phyloP scores from a whole-genome alignment of 2,888 invertebrate genomes.

The Pycnomerus fuliginosus region DNA sequence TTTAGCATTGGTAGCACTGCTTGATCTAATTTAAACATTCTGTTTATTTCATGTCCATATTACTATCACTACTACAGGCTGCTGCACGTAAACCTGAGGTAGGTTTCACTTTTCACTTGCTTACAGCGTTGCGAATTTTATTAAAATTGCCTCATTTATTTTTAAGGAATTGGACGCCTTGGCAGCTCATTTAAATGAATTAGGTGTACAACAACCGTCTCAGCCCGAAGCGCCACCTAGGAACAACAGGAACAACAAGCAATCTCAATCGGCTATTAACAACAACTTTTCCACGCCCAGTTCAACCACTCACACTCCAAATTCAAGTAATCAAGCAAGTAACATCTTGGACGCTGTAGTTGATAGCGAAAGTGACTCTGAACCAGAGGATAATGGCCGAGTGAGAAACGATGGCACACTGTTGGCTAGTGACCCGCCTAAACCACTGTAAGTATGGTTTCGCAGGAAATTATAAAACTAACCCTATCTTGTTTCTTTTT shows the following conservation, averaged over 20 bases:
- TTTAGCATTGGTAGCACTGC: constrained; percentile 37
- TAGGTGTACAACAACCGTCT: constrained; percentile 67
- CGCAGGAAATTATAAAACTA: not conserved
- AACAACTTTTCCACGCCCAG: constrained; percentile 47
- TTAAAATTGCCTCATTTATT: constrained; percentile 6
- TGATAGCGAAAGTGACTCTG: constrained; percentile 78
- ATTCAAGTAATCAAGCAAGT: constrained; percentile 43
- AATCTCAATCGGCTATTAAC: constrained; percentile 42
- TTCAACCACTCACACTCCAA: constrained; percentile 40
- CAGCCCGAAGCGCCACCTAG: constrained; percentile 73
- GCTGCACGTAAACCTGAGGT: constrained; percentile 90
- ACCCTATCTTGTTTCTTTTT: constrained; percentile 15
- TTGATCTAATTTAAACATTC: constrained; percentile 55
- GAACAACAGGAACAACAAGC: constrained; percentile 54
- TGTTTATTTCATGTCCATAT: constrained; percentile 62
- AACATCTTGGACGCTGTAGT: constrained; percentile 67
- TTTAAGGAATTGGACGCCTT: constrained; percentile 90
- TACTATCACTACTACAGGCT: constrained; percentile 61
- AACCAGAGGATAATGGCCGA: constrained; percentile 78
- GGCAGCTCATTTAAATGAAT: constrained; percentile 93
- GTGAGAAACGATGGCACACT: constrained; percentile 91
- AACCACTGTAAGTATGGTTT: constrained; percentile 80
- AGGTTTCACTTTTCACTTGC: constrained; percentile 54
- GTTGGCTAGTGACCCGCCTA: constrained; percentile 93
- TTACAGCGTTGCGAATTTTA: constrained; percentile 3